Conservation (phyloP, 2,113 vertebrate species). For the Mus spicilegus region DNA sequence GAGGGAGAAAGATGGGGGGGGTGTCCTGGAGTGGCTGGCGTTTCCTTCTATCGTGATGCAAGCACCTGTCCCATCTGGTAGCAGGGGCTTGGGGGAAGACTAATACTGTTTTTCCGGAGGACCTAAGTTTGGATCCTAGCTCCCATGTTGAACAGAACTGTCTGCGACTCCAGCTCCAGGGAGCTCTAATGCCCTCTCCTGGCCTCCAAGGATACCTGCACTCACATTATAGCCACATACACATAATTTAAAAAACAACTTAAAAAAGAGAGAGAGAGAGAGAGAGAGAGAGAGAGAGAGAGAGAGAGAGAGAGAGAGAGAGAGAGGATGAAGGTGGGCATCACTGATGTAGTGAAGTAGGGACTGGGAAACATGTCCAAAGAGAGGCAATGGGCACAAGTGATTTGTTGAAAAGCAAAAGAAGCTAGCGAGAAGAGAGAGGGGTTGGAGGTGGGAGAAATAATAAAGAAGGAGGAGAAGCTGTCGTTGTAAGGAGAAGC, state of each 20-base stretch:
- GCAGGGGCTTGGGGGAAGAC: too few relatives aligned
- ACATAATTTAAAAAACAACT: neutral
- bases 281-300: accelerated
- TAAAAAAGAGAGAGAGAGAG: neutral
- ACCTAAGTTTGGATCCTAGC: neutral
- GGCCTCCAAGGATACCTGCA: neutral
- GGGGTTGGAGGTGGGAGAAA: neutral
- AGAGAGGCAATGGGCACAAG: neutral
- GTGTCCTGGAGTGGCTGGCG: neutral
- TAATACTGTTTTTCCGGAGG: neutral
- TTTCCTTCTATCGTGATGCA: neutral
- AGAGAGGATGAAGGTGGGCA: neutral
- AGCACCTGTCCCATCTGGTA: neutral
- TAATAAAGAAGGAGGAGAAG: neutral
- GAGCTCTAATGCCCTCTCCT: neutral
- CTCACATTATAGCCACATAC: neutral
- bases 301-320: neutral
- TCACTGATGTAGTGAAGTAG: neutral
- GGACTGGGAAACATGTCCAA: neutral
- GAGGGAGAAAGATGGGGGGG: too few relatives aligned
- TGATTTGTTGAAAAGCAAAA: neutral
- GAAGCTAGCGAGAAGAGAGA: neutral
- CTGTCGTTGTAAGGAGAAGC: neutral
- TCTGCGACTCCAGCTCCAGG: neutral
- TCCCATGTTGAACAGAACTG: neutral